Percentiles rank a stretch among this genome's conserved stretches.
Conservation (phyloP, 1,140 invertebrate genomes). For the Galleria mellonella region DNA sequence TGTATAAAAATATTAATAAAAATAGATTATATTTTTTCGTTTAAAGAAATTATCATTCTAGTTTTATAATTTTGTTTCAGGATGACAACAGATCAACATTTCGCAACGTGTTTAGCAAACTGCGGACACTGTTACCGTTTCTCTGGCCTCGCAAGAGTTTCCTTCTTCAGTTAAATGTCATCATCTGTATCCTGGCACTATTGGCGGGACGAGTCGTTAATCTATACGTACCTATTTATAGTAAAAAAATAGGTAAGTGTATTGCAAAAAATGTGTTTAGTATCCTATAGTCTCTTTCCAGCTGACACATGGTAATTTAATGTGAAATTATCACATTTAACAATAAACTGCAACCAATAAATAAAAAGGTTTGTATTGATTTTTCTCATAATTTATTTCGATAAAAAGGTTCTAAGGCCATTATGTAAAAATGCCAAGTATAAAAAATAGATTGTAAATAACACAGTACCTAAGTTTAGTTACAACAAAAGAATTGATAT, state of each 20-base stretch:
- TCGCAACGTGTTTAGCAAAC: slow-evolving; percentile 85
- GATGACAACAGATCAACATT: slow-evolving; percentile 84
- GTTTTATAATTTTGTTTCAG: slow-evolving; percentile 15
- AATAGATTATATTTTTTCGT: no score
- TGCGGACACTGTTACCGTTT: slow-evolving; percentile 88
- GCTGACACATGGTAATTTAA: neutral
- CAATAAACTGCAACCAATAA: no score
- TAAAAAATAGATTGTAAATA: no score
- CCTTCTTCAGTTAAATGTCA: slow-evolving; percentile 86
- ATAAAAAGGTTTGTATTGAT: no score
- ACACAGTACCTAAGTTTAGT: no score
- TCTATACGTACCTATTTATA: slow-evolving; percentile 95
- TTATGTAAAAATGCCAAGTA: no score
- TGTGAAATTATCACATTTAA: neutral
- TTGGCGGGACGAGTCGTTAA: slow-evolving; percentile 90
- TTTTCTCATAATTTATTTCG: slow-evolving; percentile 25
- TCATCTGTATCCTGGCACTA: slow-evolving; percentile 88
- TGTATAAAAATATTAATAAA: no score
- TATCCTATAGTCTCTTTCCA: no score
- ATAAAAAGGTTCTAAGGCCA: no score
- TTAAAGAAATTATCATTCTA: no score
- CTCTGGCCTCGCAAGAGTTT: slow-evolving; percentile 93
- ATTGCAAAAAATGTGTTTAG: no score
- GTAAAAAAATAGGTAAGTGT: slow-evolving; percentile 85
- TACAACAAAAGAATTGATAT: no score